Percentiles rank a stretch among this genome's conserved stretches.
Evolutionary conservation across 2,797 vertebrate genomes (phyloP).

Genomic region (Gallirallus australis): DNA sequence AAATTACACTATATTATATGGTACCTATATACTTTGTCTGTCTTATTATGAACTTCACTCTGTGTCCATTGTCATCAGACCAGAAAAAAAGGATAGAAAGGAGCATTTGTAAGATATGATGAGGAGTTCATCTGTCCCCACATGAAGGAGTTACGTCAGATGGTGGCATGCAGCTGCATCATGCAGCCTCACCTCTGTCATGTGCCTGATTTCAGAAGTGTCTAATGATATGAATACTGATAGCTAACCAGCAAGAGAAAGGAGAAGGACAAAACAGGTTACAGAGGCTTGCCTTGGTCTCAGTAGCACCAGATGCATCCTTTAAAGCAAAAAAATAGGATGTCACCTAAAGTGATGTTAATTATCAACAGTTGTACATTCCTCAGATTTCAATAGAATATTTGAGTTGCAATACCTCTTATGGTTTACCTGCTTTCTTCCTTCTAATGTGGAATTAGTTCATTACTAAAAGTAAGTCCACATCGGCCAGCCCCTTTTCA

Average conservation of each 20-base stretch:
- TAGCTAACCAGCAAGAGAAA: background rate
- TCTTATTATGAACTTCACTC: background rate
- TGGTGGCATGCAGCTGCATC: background rate
- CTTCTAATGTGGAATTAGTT: background rate
- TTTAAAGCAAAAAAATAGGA: background rate
- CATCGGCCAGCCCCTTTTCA: too few relatives aligned
- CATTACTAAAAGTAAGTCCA: background rate
- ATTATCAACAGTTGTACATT: background rate
- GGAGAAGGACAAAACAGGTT: background rate
- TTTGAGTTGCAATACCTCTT: background rate
- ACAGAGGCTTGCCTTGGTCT: background rate
- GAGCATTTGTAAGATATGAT: background rate
- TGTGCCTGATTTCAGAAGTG: background rate
- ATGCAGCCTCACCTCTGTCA: background rate
- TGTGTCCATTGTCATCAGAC: background rate
- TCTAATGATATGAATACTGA: background rate
- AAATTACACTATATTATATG: background rate
- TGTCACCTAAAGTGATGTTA: background rate
- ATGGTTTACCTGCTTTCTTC: background rate
- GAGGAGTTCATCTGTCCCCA: background rate
- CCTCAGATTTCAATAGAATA: background rate
- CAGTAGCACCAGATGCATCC: background rate
- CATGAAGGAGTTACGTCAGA: background rate
- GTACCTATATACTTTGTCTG: background rate
- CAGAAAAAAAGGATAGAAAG: background rate